These are phyloP conservation scores for Saccopteryx bilineata DNA, from an alignment of 2,113 vertebrate genomes.

Conservation along the genomic window DNA sequence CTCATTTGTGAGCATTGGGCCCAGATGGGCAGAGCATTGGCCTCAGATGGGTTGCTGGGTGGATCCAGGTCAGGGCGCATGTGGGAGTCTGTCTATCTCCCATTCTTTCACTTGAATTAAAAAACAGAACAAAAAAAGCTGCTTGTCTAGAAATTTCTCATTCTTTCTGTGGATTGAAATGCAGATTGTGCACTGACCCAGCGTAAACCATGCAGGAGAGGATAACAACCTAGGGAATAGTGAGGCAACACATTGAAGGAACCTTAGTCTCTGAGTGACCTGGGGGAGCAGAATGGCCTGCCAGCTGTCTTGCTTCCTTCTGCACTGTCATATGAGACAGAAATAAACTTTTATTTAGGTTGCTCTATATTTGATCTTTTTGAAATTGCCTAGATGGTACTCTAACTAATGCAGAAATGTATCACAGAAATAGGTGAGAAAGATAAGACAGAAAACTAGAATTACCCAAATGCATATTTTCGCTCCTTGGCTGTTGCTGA, in stretches of 20 bases:
- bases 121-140: neutral
- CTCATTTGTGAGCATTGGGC: no score
- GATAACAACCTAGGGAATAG: neutral
- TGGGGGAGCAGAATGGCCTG: neutral
- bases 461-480: neutral
- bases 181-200: neutral
- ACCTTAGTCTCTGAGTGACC: neutral
- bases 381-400: neutral
- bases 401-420: neutral
- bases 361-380: conserved; percentile 10
- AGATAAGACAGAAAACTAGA: neutral
- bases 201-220: neutral
- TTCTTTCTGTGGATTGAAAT: neutral
- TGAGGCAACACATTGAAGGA: neutral
- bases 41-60: no score
- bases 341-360: neutral
- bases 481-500: neutral
- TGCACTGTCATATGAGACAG: neutral
- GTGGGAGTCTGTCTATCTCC: no score
- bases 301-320: neutral
- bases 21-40: no score
- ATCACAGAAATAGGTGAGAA: neutral
- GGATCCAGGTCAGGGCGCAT: no score
- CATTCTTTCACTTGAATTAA: no score
- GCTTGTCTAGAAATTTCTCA: neutral